A percentile compares a stretch with the other conserved stretches of the same genome.
phyloP scores from a whole-genome alignment of 2,113 vertebrate species.

The Myotis brandtii region DNA sequence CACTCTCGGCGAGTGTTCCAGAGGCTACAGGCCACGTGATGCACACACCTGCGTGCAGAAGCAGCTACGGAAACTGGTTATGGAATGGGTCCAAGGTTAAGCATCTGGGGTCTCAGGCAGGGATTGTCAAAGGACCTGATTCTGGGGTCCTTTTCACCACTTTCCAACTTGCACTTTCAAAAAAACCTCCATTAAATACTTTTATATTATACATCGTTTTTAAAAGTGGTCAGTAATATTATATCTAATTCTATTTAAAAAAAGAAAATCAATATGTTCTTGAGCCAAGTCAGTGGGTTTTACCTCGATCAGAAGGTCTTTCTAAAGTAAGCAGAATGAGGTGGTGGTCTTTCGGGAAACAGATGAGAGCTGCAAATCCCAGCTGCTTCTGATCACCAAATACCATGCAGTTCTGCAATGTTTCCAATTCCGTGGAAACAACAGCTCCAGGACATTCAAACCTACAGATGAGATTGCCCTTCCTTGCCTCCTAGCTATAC shows the following conservation, averaged over 20 bases:
- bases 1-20: not conserved
- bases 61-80: not conserved
- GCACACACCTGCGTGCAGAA: not conserved
- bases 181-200: not conserved
- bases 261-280: not conserved
- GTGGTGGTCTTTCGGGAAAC: not conserved
- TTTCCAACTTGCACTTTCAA: not conserved
- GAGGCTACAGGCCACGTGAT: not conserved
- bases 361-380: not conserved
- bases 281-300: not conserved
- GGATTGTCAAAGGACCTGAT: not conserved
- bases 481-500: not conserved
- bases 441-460: not conserved
- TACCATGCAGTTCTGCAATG: not conserved
- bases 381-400: constrained; percentile 6
- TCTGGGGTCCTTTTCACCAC: not conserved
- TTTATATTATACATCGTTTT: not conserved
- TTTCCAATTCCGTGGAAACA: not conserved
- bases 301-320: not conserved
- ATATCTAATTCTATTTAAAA: not conserved
- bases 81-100: too few relatives aligned
- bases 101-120: not conserved
- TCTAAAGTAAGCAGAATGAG: not conserved
- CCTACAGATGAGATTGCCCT: not conserved
- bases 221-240: not conserved